Evolutionary conservation across 2,888 invertebrate species (phyloP), one percentile per base, ranked within the genome.

Genomic region (Cinara cedri): DNA sequence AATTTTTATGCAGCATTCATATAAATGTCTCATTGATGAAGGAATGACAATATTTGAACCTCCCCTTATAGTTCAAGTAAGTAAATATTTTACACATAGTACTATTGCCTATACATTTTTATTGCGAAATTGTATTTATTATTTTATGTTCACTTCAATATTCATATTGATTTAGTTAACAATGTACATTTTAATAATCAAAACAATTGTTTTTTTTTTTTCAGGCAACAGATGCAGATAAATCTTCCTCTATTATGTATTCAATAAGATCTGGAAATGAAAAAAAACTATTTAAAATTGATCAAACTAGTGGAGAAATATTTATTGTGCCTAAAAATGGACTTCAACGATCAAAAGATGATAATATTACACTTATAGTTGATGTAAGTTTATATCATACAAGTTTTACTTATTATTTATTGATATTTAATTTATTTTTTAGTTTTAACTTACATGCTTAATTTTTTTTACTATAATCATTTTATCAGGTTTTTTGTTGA

Each of bases 11-110:
- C 92, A 93, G 81, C 88, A 90, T 0, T 88, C 91, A 62, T 96
- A 96, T 86, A 90, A 90, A 42, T 92, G 93, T 0, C 91, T 92
- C 11, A 91, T 97, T 14, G 94, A 95, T 84, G 97, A 97, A 85
- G 95, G 95, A 1, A 91, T 95, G 0, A 88, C 90, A 3, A 91
- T 91, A 82, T 96, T 96, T 83, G 93, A 94, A 83, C 95, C 96
- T 0, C 92, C 93, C 68, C 85, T 90, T 42, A 86, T 87, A 81
- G 87, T 88, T 19, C 82, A 83, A 80, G 83, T 83, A 44, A 80
- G 81, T 78, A 2, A n/a, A 68, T 9, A 26, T 44, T 26, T 57
- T 10, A 46, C n/a, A 16, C 54, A 21, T 34, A 49, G 16, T 46
- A 8, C 3, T 34, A 80, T 21, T 13, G 24, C 44, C 19, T 62